Evolutionary conservation across 2,888 invertebrate species (phyloP).

Genomic region (Clistopyga incitator): DNA sequence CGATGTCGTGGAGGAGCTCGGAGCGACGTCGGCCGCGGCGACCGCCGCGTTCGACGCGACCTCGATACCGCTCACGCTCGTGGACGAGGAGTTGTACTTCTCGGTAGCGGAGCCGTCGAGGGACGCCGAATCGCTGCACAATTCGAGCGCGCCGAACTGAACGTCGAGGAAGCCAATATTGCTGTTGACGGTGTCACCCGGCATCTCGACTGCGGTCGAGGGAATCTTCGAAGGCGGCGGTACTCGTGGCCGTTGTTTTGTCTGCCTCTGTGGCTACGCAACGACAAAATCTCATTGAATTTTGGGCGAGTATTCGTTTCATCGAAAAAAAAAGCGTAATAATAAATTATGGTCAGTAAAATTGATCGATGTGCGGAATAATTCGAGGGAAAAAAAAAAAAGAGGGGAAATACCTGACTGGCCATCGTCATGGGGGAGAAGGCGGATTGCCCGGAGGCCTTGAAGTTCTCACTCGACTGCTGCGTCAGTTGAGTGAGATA

Average conservation of each 20-base stretch:
- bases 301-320: no score
- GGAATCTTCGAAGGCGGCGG: slow-evolving; percentile 90
- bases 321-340: no score
- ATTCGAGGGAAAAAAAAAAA: neutral
- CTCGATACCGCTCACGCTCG: slow-evolving; percentile 79
- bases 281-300: neutral
- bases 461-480: slow-evolving; percentile 86
- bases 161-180: slow-evolving; percentile 93
- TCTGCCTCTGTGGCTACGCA: slow-evolving; percentile 79
- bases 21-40: slow-evolving; percentile 72
- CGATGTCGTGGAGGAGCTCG: slow-evolving; percentile 73
- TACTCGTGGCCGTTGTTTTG: slow-evolving; percentile 81
- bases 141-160: slow-evolving; percentile 96
- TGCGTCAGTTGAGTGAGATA: slow-evolving; percentile 87
- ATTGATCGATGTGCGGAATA: no score
- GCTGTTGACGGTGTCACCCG: slow-evolving; percentile 92
- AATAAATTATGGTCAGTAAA: no score
- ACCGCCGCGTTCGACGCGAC: slow-evolving; percentile 74
- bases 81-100: slow-evolving; percentile 84
- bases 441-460: slow-evolving; percentile 84
- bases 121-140: slow-evolving; percentile 86
- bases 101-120: slow-evolving; percentile 84
- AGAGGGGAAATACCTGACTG: slow-evolving; percentile 79
- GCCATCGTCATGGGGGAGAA: slow-evolving; percentile 78
- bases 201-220: slow-evolving; percentile 98